Percentiles rank a stretch among this genome's conserved stretches.
Conservation (phyloP, 2,888 invertebrate genomes). For the Cryptocheilus praepositus region DNA sequence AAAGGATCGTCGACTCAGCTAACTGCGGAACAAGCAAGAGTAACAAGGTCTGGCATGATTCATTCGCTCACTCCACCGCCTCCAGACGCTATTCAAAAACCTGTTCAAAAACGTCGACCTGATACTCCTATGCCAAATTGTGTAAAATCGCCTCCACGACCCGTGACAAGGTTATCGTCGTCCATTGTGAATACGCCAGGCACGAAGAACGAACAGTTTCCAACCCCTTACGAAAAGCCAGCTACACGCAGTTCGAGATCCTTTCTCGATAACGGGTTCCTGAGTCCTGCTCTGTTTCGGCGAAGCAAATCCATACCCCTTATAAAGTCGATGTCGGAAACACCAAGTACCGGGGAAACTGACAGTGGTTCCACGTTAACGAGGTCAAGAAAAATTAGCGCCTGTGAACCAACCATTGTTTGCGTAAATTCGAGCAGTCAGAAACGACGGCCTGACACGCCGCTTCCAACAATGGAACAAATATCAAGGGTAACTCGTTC, state of each 20-base stretch:
- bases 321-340: conserved; percentile 27
- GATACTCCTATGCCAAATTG: conserved; percentile 63
- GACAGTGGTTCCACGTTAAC: conserved; percentile 12
- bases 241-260: conserved; percentile 52
- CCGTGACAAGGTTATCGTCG: conserved; percentile 46
- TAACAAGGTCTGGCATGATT: conserved; percentile 44
- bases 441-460: conserved; percentile 65
- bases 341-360: conserved; percentile 26
- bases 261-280: conserved; percentile 60
- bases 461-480: conserved; percentile 56
- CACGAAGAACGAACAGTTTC: conserved; percentile 12
- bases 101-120: conserved; percentile 47
- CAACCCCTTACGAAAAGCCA: conserved; percentile 39
- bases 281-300: conserved; percentile 44
- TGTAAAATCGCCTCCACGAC: conserved; percentile 35
- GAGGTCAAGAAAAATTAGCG: conserved; percentile 17
- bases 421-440: conserved; percentile 12
- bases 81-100: conserved; percentile 16
- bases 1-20: conserved; percentile 19
- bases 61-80: conserved; percentile 31
- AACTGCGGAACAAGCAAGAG: conserved; percentile 36
- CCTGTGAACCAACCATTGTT: conserved; percentile 9
- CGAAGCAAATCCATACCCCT: conserved; percentile 49
- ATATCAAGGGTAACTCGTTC: conserved; percentile 47
- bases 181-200: conserved; percentile 21